A percentile compares a stretch with the other conserved stretches of the same genome.
phyloP scores from a whole-genome alignment of 2,888 invertebrate species.

The Eremobia ochroleuca region DNA sequence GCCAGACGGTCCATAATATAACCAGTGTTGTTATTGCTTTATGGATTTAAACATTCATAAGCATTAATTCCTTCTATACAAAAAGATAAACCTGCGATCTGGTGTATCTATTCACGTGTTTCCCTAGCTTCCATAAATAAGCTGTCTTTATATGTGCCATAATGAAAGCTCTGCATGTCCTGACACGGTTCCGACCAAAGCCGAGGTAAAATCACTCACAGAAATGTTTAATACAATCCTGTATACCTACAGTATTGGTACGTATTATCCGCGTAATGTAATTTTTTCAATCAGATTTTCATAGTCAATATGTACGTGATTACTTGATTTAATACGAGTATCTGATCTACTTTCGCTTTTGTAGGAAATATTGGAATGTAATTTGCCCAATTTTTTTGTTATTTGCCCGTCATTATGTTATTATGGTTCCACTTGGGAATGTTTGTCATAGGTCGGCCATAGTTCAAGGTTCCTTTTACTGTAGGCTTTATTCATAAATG shows the following conservation, averaged over 20 bases:
- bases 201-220: slow-evolving; percentile 28
- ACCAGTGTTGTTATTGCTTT: not conserved
- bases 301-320: slow-evolving; percentile 56
- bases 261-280: slow-evolving; percentile 34
- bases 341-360: slow-evolving; percentile 54
- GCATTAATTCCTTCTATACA: not conserved
- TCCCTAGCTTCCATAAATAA: slow-evolving; percentile 29
- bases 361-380: slow-evolving; percentile 52
- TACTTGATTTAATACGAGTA: slow-evolving; percentile 54
- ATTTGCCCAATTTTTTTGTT: slow-evolving; percentile 52
- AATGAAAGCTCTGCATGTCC: slow-evolving; percentile 39
- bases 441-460: slow-evolving; percentile 61
- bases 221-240: slow-evolving; percentile 28
- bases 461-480: slow-evolving; percentile 53
- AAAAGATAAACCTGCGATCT: slow-evolving; percentile 18
- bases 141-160: slow-evolving; percentile 12
- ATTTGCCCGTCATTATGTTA: slow-evolving; percentile 47
- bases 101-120: slow-evolving; percentile 4
- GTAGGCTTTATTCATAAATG: slow-evolving; percentile 33
- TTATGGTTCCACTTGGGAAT: slow-evolving; percentile 46
- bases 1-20: not conserved
- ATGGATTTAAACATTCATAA: not conserved
- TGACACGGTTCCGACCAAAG: slow-evolving; percentile 32
- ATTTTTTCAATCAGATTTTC: slow-evolving; percentile 50
- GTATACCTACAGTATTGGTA: no score